phyloP scores from a whole-genome alignment of 2,797 vertebrate species.

The Crocodylus rhombifer region DNA sequence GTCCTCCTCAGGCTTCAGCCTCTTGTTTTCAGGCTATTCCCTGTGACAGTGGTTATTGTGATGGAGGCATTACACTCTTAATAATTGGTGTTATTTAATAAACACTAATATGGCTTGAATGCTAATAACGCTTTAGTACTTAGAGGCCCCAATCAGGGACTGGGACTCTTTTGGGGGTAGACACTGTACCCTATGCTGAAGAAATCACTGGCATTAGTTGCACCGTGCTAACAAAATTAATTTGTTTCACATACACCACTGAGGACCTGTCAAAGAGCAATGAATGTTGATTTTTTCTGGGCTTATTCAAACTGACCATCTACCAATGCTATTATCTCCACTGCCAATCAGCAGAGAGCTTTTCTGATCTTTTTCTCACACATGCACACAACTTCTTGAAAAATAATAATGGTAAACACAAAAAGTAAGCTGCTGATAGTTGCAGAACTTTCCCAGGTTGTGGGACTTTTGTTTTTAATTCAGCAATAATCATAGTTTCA shows the following conservation, averaged over 20 bases:
- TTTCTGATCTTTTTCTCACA: rapidly evolving
- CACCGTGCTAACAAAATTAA: constrained; percentile 67
- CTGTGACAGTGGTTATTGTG: constrained; percentile 51
- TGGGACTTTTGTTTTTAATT: background rate
- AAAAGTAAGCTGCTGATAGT: background rate
- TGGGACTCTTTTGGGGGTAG: constrained; percentile 49
- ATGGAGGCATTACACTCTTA: constrained; percentile 56
- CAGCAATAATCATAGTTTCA: background rate
- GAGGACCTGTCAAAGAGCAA: constrained; percentile 67
- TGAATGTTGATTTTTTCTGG: constrained; percentile 62
- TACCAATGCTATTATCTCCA: constrained; percentile 51
- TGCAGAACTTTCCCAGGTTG: background rate
- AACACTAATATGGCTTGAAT: too few relatives aligned
- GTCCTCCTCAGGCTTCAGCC: constrained; percentile 37
- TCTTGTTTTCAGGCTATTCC: constrained; percentile 46
- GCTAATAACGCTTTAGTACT: constrained; percentile 63
- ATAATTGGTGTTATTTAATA: constrained; percentile 37
- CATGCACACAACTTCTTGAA: background rate
- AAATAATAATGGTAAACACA: constrained; percentile 4
- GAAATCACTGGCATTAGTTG: constrained; percentile 59
- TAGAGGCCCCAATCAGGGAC: constrained; percentile 68
- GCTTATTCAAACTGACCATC: constrained; percentile 65
- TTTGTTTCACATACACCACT: constrained; percentile 73
- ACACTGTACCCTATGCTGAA: constrained; percentile 61
- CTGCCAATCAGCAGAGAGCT: background rate